phyloP scores from a whole-genome alignment of 2,113 vertebrate genomes.

The Scortum barcoo region DNA sequence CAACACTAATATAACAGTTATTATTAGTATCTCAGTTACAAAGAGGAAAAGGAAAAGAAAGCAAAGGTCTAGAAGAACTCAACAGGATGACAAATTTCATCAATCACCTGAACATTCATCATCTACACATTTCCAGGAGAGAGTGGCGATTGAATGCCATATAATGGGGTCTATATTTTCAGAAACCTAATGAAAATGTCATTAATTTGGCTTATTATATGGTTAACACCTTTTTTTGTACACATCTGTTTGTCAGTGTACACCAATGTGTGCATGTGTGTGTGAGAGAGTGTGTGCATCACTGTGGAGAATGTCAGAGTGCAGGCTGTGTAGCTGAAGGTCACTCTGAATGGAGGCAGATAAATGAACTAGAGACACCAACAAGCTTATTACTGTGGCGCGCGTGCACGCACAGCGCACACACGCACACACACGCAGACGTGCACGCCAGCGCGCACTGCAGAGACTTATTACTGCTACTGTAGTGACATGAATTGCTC shows the following conservation, averaged over 20 bases:
- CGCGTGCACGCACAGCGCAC: background rate
- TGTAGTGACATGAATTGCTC: slow-evolving; percentile 60
- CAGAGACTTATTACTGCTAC: slow-evolving; percentile 59
- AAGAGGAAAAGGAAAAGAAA: slow-evolving; percentile 21
- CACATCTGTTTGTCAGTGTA: background rate
- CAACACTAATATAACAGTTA: slow-evolving; percentile 25
- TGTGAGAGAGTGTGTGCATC: background rate
- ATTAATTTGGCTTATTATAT: slow-evolving; percentile 8
- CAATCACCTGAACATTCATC: slow-evolving; percentile 23
- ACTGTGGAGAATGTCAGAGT: slow-evolving; percentile 46
- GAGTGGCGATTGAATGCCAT: background rate
- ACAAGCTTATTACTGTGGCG: slow-evolving; percentile 72
- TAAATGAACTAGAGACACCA: slow-evolving; percentile 72
- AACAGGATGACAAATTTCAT: slow-evolving; percentile 16
- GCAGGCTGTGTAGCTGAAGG: slow-evolving; percentile 63
- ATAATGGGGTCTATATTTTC: slow-evolving; percentile 14
- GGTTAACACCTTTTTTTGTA: slow-evolving; percentile 2
- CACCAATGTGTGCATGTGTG: too few relatives aligned
- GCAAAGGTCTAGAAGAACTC: background rate
- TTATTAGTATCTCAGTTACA: slow-evolving; percentile 41
- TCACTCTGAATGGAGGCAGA: slow-evolving; percentile 69
- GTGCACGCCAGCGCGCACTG: slow-evolving; percentile 22
- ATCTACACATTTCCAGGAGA: slow-evolving; percentile 9
- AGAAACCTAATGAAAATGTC: slow-evolving; percentile 19
- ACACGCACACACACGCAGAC: background rate